Conservation (phyloP, 1,140 invertebrate species). For the Oryzaephilus surinamensis region DNA sequence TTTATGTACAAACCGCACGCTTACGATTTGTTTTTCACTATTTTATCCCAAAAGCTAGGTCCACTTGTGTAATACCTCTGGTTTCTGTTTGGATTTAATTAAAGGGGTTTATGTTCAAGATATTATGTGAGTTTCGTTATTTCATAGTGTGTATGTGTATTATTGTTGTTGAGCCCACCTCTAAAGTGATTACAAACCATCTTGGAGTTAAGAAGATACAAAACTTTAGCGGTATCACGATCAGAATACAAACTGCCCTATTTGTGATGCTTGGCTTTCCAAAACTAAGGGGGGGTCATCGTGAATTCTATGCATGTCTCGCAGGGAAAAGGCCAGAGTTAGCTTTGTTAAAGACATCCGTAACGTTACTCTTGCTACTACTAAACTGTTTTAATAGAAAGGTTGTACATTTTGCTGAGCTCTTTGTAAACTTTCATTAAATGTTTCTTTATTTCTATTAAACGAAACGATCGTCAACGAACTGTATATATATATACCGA, state of each 20-base stretch:
- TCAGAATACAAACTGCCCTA: constrained; percentile 28
- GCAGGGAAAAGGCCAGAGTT: constrained; percentile 20
- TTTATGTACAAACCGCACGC: too few relatives aligned
- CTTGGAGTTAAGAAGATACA: constrained; percentile 30
- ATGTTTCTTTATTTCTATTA: too few relatives aligned
- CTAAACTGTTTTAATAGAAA: constrained; percentile 16
- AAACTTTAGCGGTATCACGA: constrained; percentile 19
- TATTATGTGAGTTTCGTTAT: too few relatives aligned
- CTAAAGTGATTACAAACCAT: constrained; percentile 26
- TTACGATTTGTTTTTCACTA: too few relatives aligned
- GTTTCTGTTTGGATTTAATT: too few relatives aligned
- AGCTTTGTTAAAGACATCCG: constrained; percentile 28
- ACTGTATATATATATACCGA: too few relatives aligned
- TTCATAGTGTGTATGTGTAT: too few relatives aligned
- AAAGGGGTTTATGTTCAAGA: too few relatives aligned
- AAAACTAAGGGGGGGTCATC: constrained; percentile 25
- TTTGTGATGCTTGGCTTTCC: constrained; percentile 29
- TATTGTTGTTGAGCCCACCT: constrained; percentile 22
- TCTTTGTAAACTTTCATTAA: constrained; percentile 18
- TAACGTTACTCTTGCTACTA: constrained; percentile 14
- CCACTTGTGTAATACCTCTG: too few relatives aligned
- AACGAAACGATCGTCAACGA: too few relatives aligned
- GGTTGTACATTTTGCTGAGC: constrained; percentile 6
- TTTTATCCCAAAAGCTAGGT: too few relatives aligned
- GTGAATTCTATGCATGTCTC: constrained; percentile 24